Percentiles rank a stretch among this genome's conserved stretches.
These are phyloP conservation scores for Philonicus albiceps DNA, from an alignment of 2,888 invertebrate species.

Conservation along the genomic window DNA sequence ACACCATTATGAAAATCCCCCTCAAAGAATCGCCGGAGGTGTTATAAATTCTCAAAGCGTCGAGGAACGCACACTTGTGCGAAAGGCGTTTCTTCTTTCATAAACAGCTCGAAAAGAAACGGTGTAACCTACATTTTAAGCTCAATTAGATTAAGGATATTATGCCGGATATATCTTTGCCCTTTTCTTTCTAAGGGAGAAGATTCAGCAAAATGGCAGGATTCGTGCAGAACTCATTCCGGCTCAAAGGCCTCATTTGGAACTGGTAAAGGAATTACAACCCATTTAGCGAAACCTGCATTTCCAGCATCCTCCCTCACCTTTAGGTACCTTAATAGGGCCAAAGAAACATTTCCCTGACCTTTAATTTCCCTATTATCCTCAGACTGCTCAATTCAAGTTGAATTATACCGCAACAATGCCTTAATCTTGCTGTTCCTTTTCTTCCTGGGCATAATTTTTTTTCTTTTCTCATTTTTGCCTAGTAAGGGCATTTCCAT, in stretches of 20 bases:
- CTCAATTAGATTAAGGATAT: neutral
- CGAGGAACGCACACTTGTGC: neutral
- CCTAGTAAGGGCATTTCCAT: neutral
- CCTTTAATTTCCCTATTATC: conserved; percentile 7
- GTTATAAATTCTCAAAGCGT: neutral
- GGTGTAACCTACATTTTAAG: neutral
- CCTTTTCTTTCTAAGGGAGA: neutral
- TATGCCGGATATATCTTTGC: neutral
- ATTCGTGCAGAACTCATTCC: neutral
- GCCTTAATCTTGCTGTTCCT: neutral
- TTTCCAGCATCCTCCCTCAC: neutral
- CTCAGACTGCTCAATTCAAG: conserved; percentile 11
- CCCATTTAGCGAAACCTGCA: neutral
- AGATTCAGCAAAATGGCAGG: neutral
- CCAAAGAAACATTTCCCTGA: neutral
- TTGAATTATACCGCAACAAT: conserved; percentile 17
- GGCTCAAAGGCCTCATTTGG: neutral
- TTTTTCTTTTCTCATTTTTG: neutral
- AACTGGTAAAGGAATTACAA: neutral
- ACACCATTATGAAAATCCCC: neutral
- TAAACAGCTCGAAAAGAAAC: neutral
- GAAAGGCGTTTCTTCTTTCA: neutral
- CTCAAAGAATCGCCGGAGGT: neutral
- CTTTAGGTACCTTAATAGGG: neutral
- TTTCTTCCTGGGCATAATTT: neutral